Percentiles rank a stretch among this genome's conserved stretches.
These are phyloP conservation scores for Hydrophis major DNA, from an alignment of 2,797 vertebrate species.

Conservation along the genomic window DNA sequence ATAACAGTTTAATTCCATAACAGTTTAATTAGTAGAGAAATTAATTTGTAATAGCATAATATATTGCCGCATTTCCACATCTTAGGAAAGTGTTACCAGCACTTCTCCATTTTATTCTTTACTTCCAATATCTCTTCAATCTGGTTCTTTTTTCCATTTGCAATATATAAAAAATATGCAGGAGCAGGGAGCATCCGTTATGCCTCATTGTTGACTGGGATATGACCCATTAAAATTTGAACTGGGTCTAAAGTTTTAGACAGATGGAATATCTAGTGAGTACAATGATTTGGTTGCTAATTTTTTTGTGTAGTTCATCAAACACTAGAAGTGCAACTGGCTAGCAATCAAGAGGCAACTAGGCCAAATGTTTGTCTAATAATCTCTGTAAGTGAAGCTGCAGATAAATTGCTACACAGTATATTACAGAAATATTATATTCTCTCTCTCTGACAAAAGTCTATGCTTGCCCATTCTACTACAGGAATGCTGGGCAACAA, in stretches of 20 bases:
- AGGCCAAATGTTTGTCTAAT: slow-evolving; percentile 49
- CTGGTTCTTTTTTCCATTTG: slow-evolving; percentile 20
- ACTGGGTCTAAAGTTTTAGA: not conserved
- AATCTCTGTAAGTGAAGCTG: slow-evolving; percentile 38
- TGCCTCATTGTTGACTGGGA: slow-evolving; percentile 17
- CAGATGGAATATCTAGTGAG: fast-evolving
- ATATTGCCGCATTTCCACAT: not conserved
- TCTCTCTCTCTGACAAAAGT: not conserved
- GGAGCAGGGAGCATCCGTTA: slow-evolving; percentile 26
- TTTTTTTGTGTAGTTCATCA: not conserved
- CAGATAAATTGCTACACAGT: slow-evolving; percentile 24
- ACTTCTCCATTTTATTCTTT: not conserved
- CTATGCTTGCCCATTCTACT: not conserved
- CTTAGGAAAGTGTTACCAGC: not conserved
- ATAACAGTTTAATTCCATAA: not conserved
- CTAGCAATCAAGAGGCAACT: not conserved
- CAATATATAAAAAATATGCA: not conserved
- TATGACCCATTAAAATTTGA: not conserved
- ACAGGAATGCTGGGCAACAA: not conserved
- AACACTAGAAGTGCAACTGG: slow-evolving; percentile 27
- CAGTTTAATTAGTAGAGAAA: not conserved
- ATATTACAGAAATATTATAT: not conserved
- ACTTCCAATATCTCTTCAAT: not conserved
- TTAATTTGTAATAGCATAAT: not conserved
- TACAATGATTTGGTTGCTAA: slow-evolving; percentile 13